phyloP scores from a whole-genome alignment of 1,140 invertebrate genomes.

The Achroia grisella region DNA sequence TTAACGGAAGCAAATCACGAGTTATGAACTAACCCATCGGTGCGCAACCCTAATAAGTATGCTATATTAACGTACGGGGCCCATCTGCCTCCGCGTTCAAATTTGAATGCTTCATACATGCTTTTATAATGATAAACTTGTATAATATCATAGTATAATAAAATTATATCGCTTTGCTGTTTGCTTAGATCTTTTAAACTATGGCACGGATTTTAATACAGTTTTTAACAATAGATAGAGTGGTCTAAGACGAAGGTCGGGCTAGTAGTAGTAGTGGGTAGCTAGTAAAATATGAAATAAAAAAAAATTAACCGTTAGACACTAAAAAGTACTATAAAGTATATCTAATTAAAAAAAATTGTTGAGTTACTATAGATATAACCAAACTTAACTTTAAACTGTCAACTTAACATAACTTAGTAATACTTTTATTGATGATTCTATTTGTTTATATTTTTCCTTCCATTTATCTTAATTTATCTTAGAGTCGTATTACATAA shows the following conservation, averaged over 20 bases:
- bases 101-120: constrained; percentile 4
- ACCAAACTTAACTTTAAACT: no score
- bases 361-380: no score
- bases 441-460: no score
- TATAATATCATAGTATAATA: no score
- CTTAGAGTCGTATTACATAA: no score
- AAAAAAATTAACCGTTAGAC: background rate
- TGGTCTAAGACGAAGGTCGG: background rate
- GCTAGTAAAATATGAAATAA: background rate
- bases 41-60: constrained; percentile 28
- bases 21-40: constrained; percentile 35
- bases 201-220: background rate
- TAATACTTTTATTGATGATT: no score
- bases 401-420: no score
- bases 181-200: no score
- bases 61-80: constrained; percentile 20
- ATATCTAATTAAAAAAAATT: no score
- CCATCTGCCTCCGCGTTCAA: constrained; percentile 8
- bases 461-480: no score
- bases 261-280: background rate
- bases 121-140: no score
- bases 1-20: constrained; percentile 40
- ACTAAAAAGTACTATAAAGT: background rate
- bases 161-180: no score
- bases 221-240: background rate